Conservation (phyloP, 2,888 invertebrate species). For the Apantesis nais region DNA sequence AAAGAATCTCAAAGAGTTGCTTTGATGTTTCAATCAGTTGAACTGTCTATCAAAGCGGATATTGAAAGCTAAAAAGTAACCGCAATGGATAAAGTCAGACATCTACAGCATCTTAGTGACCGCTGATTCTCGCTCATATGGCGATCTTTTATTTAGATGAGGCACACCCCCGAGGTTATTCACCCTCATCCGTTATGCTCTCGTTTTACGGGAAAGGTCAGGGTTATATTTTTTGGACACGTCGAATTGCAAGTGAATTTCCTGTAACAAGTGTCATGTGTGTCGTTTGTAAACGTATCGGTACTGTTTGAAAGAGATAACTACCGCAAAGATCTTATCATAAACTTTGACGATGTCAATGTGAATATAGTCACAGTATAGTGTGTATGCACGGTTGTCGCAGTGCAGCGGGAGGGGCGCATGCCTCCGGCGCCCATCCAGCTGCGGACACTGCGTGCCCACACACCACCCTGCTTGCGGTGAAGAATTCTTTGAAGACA, state of each 20-base stretch:
- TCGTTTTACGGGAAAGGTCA: conserved; percentile 75
- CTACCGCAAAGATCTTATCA: not conserved
- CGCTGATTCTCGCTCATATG: conserved; percentile 63
- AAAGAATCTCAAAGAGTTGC: conserved; percentile 25
- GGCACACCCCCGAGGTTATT: conserved; percentile 77
- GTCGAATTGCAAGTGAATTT: no score
- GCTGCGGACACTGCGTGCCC: conserved; percentile 45
- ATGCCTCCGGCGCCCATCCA: conserved; percentile 28
- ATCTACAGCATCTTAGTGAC: conserved; percentile 58
- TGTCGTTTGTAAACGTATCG: not conserved
- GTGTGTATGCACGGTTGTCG: conserved; percentile 58
- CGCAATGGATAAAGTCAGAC: conserved; percentile 56
- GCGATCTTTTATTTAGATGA: conserved; percentile 80
- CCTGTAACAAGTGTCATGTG: no score
- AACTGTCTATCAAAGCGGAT: conserved; percentile 32
- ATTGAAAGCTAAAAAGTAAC: conserved; percentile 55
- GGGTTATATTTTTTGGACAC: conserved; percentile 68
- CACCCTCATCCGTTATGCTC: conserved; percentile 65
- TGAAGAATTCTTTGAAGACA: conserved; percentile 44
- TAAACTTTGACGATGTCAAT: conserved; percentile 17
- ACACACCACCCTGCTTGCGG: conserved; percentile 41
- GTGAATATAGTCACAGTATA: conserved; percentile 20
- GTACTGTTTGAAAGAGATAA: not conserved
- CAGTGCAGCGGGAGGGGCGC: conserved; percentile 72
- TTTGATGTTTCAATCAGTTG: conserved; percentile 33